These are phyloP conservation scores for Sorex fumeus DNA, from an alignment of 2,113 vertebrate species.

Conservation along the genomic window DNA sequence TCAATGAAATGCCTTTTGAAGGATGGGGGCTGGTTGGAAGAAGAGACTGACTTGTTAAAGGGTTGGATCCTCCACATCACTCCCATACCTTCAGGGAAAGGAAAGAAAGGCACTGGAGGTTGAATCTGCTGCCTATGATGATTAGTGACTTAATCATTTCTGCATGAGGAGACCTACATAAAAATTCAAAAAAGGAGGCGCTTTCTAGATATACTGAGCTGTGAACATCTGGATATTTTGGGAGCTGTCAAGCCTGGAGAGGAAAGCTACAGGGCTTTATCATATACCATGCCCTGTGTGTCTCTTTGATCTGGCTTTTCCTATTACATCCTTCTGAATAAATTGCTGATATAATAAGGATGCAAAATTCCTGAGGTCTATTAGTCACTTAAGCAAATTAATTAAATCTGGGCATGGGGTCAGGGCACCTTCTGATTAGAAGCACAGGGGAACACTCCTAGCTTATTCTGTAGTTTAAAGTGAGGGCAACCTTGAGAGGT, in stretches of 20 bases:
- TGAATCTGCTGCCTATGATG: not conserved
- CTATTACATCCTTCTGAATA: not conserved
- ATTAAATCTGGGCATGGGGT: no score
- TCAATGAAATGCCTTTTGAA: not conserved
- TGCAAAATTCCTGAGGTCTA: no score
- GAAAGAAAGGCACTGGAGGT: not conserved
- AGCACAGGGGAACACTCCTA: no score
- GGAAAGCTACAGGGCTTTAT: not conserved
- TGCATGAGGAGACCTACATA: not conserved
- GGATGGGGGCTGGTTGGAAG: not conserved
- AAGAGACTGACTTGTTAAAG: not conserved
- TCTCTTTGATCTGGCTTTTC: not conserved
- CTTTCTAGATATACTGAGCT: not conserved
- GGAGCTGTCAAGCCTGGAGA: not conserved
- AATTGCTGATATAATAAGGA: not conserved
- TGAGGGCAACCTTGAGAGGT: no score
- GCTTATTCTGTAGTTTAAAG: no score
- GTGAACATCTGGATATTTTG: not conserved
- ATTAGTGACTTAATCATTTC: not conserved
- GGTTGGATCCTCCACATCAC: not conserved
- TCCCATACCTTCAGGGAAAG: not conserved
- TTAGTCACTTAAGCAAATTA: no score
- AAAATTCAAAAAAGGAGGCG: not conserved
- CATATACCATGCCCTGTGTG: not conserved
- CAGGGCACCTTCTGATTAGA: no score